phyloP scores from a whole-genome alignment of 2,113 vertebrate genomes.

The Neolamprologus caudopunctatus region DNA sequence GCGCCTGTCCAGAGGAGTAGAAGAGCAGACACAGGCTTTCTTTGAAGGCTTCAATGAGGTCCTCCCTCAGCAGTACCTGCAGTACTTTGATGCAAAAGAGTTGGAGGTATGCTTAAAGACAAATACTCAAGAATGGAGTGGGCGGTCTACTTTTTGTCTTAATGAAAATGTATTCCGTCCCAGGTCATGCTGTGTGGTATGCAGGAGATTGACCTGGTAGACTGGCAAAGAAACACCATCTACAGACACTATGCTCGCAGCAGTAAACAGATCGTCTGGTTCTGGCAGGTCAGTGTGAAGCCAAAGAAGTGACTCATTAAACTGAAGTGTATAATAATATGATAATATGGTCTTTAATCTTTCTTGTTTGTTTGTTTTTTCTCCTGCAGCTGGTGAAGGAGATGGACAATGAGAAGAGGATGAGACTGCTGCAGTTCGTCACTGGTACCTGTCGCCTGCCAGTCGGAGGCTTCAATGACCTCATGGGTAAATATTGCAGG shows the following conservation, averaged over 20 bases:
- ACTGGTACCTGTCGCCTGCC: constrained; percentile 94
- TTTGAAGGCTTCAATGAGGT: constrained; percentile 99
- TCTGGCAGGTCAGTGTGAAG: constrained; percentile 87
- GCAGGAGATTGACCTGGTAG: constrained; percentile 94
- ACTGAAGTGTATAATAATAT: neutral
- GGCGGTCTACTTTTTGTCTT: neutral
- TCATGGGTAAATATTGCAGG: constrained; percentile 80
- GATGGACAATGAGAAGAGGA: constrained; percentile 98
- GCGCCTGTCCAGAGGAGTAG: constrained; percentile 92
- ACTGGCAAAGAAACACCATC: constrained; percentile 95
- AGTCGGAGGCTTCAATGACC: constrained; percentile 95
- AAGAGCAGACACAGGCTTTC: constrained; percentile 96
- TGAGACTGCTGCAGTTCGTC: constrained; percentile 96
- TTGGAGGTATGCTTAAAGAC: constrained; percentile 77
- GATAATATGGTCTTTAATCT: neutral
- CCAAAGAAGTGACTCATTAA: neutral
- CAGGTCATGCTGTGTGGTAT: constrained; percentile 98
- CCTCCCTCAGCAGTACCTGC: constrained; percentile 94
- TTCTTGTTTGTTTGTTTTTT: neutral
- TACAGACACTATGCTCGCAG: constrained; percentile 92
- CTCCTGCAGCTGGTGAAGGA: constrained; percentile 87
- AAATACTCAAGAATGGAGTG: neutral
- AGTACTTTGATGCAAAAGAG: constrained; percentile 98
- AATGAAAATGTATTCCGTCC: neutral
- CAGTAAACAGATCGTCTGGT: constrained; percentile 97